A percentile compares a stretch with the other conserved stretches of the same genome.
Conservation (phyloP, 92 coral and sea anemone genomes). For the Phenganax subtilis region DNA sequence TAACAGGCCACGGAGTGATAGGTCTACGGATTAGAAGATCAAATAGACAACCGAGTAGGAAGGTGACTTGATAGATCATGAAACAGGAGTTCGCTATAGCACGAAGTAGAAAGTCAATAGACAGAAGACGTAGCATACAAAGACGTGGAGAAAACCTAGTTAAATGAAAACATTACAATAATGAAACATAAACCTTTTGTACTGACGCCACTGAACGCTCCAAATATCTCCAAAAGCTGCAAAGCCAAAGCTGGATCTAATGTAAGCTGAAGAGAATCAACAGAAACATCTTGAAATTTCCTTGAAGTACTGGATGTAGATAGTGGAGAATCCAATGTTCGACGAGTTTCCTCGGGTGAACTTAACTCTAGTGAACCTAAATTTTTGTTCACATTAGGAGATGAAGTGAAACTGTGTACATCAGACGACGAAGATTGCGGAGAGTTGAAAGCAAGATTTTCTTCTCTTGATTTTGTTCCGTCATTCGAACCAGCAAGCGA, state of each 20-base stretch:
- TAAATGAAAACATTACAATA: not conserved
- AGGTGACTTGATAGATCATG: no score
- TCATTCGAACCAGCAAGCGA: not conserved
- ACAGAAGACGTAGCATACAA: not conserved
- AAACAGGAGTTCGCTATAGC: no score
- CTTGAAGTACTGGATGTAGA: conserved; percentile 18
- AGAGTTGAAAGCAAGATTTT: not conserved
- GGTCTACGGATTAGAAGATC: no score
- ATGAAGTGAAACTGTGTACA: not conserved
- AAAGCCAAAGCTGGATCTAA: conserved; percentile 91
- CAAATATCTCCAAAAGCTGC: conserved; percentile 88
- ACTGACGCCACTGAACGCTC: conserved; percentile 61
- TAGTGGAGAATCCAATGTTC: not conserved
- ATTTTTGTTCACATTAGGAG: not conserved
- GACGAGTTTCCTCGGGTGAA: not conserved
- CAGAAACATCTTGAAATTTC: conserved; percentile 22
- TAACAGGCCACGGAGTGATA: no score
- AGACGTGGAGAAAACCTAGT: not conserved
- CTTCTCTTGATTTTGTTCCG: not conserved
- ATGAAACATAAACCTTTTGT: conserved; percentile 54
- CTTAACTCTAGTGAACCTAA: not conserved
- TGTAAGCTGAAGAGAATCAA: conserved; percentile 58
- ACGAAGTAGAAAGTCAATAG: no score
- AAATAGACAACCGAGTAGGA: no score
- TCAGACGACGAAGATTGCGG: not conserved